Evolutionary conservation across 64 coral and sea anemone species (phyloP).

Genomic region (Astreopora myriophthalma): DNA sequence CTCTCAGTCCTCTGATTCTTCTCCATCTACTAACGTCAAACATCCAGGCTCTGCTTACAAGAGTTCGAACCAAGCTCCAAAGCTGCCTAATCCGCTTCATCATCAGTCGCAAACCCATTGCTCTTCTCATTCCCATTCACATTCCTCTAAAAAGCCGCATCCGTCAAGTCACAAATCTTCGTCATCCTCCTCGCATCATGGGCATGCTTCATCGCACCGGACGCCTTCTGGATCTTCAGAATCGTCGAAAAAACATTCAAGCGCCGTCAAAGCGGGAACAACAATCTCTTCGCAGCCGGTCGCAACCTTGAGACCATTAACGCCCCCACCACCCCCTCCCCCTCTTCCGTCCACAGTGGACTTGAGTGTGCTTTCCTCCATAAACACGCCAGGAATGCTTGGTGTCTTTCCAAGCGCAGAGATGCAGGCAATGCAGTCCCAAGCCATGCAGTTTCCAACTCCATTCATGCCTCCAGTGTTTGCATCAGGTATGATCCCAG

Average conservation of each 20-base stretch:
- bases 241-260: conserved; percentile 22
- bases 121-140: conserved; percentile 47
- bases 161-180: conserved; percentile 71
- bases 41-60: conserved; percentile 59
- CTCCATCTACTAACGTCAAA: conserved; percentile 5
- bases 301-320: conserved; percentile 18
- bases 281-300: neutral
- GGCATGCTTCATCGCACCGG: conserved; percentile 14
- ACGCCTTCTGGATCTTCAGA: neutral
- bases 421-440: conserved; percentile 44
- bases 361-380: neutral
- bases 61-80: conserved; percentile 63
- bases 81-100: conserved; percentile 31
- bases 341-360: conserved; percentile 60
- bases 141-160: conserved; percentile 58
- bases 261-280: conserved; percentile 10
- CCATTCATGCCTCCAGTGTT: conserved; percentile 50
- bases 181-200: conserved; percentile 45
- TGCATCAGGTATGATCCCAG: neutral
- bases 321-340: conserved; percentile 77
- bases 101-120: conserved; percentile 17
- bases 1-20: conserved; percentile 76
- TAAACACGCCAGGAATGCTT: conserved; percentile 16
- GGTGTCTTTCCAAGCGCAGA: conserved; percentile 29
- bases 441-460: neutral